phyloP scores from a whole-genome alignment of 2,113 vertebrate genomes.

The Callithrix jacchus region DNA sequence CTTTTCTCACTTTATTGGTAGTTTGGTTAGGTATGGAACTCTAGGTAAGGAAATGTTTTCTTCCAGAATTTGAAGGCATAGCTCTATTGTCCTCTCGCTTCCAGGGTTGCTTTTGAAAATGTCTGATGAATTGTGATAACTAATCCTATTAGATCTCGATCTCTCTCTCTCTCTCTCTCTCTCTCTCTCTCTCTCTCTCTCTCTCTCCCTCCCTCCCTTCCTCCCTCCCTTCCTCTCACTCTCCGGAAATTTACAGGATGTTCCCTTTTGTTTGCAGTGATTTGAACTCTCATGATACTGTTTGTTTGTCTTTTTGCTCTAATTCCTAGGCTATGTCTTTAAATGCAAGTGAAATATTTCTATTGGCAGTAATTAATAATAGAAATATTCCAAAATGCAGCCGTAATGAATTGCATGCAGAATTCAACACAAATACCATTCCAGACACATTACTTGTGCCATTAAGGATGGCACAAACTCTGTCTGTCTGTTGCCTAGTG shows the following conservation, averaged over 20 bases:
- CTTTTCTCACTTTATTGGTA: background rate
- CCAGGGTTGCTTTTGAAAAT: background rate
- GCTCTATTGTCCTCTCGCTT: background rate
- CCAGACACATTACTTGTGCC: background rate
- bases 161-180: no score
- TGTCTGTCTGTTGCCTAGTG: background rate
- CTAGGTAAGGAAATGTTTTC: background rate
- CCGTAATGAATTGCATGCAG: background rate
- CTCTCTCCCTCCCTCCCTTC: background rate
- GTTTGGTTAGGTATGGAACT: background rate
- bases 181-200: no score
- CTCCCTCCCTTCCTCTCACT: background rate
- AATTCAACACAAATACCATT: background rate
- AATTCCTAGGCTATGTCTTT: background rate
- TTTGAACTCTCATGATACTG: background rate
- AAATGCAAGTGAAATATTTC: background rate
- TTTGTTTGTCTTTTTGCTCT: background rate
- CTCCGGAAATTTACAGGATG: background rate
- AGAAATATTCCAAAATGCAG: background rate
- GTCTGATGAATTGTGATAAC: background rate
- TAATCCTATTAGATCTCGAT: background rate
- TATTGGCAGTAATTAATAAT: background rate
- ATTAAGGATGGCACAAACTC: background rate
- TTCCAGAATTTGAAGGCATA: background rate
- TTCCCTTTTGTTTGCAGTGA: background rate